Evolutionary conservation across 2,797 vertebrate species (phyloP), one percentile per base, ranked within the genome.

Genomic region (Pantherophis alleghaniensis): DNA sequence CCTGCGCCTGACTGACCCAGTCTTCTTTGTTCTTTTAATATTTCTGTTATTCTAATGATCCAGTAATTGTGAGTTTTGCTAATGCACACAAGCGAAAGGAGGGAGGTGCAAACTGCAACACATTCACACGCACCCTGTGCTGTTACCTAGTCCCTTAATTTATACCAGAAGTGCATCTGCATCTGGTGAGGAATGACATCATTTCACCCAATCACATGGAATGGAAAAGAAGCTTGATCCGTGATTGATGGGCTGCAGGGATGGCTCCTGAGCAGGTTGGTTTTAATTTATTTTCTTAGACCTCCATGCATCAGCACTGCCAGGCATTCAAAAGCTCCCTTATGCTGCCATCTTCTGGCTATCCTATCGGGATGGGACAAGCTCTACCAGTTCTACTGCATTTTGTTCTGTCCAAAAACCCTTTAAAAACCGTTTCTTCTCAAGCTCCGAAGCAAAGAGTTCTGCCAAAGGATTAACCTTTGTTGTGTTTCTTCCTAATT

Each of bases 261-360:
- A 83, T 37, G 20, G 51, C 92, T 96, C 95, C 63, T 89, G 87
- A 93, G 91, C 0, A 94, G 91, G 90, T 94, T 96, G 88, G 59
- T 92, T 96, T 94, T 94, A 95, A 96, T 96, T 95, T 91, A 94
- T 94, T 95, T 92, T 63, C 94, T 91, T 91, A 91, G 92, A 90
- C 42, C 0, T 0, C n/a, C 92, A 51, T 74, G 26, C 86, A 18
- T 74, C 61, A 1, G 28, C 63, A 88, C 89, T 74, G 90, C 51
- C 83, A 88, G 59, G 63, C 94, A 87, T 53, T 91, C 94, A 42
- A 87, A 91, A 53, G 56, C 61, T 91, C 74, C 92, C 66, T 37
- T 69, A 61, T 60, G 6, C 57, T 20, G 0, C 22, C 0, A 1
- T 93, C 89, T 90, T 87, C 89, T 0, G 0, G 18, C 86, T 90